phyloP scores from a whole-genome alignment of 2,113 vertebrate species.

The Proterorhinus semilunaris region DNA sequence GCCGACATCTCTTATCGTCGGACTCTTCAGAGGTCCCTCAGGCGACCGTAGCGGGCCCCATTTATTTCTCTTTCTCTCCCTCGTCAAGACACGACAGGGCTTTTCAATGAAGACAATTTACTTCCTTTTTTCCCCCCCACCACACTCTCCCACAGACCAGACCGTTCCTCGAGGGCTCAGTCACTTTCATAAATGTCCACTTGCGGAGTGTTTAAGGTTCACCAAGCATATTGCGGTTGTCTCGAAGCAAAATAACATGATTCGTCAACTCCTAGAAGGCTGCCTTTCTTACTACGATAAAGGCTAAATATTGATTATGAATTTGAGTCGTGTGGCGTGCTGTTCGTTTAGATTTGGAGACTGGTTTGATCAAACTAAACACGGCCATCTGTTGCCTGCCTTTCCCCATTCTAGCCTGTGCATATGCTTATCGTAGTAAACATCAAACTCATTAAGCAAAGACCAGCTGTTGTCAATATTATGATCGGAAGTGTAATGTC shows the following conservation, averaged over 20 bases:
- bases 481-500: neutral
- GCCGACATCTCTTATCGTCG: constrained; percentile 16
- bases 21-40: constrained; percentile 29
- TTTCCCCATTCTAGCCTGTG: constrained; percentile 14
- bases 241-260: constrained; percentile 3
- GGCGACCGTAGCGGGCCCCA: constrained; percentile 35
- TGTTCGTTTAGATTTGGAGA: neutral
- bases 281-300: neutral
- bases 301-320: neutral
- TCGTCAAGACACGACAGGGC: constrained; percentile 16
- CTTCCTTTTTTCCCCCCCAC: constrained; percentile 20
- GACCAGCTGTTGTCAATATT: constrained; percentile 38
- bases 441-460: constrained; percentile 47
- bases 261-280: constrained; percentile 6
- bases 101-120: constrained; percentile 32
- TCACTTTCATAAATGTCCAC: constrained; percentile 30
- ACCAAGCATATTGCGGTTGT: constrained; percentile 16
- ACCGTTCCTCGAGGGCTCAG: constrained; percentile 23
- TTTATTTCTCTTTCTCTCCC: constrained; percentile 35
- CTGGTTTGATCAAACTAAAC: neutral
- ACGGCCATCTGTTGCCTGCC: constrained; percentile 43
- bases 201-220: constrained; percentile 27
- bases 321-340: neutral
- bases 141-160: constrained; percentile 38
- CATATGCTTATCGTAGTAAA: constrained; percentile 35